These are phyloP conservation scores for Hypsibius dujardini DNA, from an alignment of 1,140 invertebrate species.

Conservation along the genomic window DNA sequence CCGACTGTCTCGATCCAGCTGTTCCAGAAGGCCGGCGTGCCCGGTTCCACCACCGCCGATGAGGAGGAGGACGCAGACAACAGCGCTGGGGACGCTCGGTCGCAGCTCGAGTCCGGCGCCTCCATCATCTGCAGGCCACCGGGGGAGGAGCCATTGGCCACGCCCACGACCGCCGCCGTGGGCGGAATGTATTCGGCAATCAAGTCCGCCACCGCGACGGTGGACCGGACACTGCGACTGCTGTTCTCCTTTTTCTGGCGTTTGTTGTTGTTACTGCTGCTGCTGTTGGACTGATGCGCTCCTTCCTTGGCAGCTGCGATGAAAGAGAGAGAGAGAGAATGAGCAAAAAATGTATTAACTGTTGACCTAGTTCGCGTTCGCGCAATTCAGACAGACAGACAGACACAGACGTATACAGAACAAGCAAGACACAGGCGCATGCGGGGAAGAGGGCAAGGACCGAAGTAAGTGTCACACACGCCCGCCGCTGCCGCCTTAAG, in stretches of 20 bases:
- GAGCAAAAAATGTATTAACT: neutral
- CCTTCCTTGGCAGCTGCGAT: neutral
- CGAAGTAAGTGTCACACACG: neutral
- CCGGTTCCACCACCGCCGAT: too few relatives aligned
- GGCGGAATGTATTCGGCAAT: conserved; percentile 11
- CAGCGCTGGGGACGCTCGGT: neutral
- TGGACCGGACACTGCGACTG: conserved; percentile 1
- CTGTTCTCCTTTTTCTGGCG: neutral
- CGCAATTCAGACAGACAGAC: neutral
- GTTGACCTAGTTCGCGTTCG: conserved; percentile 11
- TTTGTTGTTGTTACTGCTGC: neutral
- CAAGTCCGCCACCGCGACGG: neutral
- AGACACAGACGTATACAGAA: neutral
- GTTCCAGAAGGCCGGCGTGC: neutral
- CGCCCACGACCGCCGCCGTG: neutral
- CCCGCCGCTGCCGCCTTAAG: neutral
- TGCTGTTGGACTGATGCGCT: neutral
- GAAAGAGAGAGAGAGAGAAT: neutral
- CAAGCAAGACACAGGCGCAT: neutral
- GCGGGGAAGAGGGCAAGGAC: conserved; percentile 4
- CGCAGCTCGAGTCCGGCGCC: neutral
- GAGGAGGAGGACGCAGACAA: neutral
- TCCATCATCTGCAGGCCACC: neutral
- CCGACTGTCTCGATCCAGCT: neutral
- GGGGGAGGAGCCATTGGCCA: neutral